Conservation (phyloP, 1,140 invertebrate species). For the Dendrolimus punctatus region DNA sequence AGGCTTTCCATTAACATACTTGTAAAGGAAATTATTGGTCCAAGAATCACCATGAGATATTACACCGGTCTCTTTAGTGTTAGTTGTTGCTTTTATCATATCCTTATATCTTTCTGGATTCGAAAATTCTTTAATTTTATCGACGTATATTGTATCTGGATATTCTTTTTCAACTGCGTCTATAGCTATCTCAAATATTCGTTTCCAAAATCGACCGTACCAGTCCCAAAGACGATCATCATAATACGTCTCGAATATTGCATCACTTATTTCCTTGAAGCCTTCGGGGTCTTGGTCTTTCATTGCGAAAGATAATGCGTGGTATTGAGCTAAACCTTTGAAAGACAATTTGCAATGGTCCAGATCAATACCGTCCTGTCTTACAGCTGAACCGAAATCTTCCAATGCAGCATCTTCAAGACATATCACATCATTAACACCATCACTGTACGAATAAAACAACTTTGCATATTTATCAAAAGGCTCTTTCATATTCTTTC, state of each 20-base stretch:
- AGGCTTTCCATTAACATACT: slow-evolving; percentile 54
- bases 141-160: slow-evolving; percentile 72
- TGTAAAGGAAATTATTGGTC: slow-evolving; percentile 81
- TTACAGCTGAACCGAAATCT: slow-evolving; percentile 66
- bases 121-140: slow-evolving; percentile 72
- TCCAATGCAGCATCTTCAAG: slow-evolving; percentile 75
- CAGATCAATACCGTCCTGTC: slow-evolving; percentile 71
- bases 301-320: slow-evolving; percentile 79
- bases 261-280: slow-evolving; percentile 64
- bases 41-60: slow-evolving; percentile 82
- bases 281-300: slow-evolving; percentile 75
- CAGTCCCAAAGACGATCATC: slow-evolving; percentile 72
- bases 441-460: slow-evolving; percentile 72
- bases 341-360: slow-evolving; percentile 71
- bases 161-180: slow-evolving; percentile 78
- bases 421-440: slow-evolving; percentile 77
- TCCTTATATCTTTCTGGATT: slow-evolving; percentile 55
- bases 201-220: slow-evolving; percentile 76
- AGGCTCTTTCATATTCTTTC: slow-evolving; percentile 57
- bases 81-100: slow-evolving; percentile 40
- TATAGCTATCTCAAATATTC: slow-evolving; percentile 69
- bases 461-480: slow-evolving; percentile 73
- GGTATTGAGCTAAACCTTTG: slow-evolving; percentile 76
- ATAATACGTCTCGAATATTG: slow-evolving; percentile 74
- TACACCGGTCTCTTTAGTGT: slow-evolving; percentile 61